These are phyloP conservation scores for Ditylenchus dipsaci DNA, from an alignment of 1,140 invertebrate species.

Conservation along the genomic window DNA sequence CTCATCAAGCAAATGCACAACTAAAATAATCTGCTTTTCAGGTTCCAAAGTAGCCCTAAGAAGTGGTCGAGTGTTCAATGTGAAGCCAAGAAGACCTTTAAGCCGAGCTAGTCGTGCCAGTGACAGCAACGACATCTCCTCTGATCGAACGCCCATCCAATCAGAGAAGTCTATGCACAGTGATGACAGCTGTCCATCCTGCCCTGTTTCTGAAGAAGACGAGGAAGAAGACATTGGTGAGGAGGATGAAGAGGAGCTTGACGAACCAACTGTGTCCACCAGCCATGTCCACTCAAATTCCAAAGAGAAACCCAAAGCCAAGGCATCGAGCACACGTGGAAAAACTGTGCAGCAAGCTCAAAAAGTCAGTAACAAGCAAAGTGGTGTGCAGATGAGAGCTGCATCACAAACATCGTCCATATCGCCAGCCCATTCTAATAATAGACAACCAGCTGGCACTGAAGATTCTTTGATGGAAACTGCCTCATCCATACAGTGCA, in stretches of 20 bases:
- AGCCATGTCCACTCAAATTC: too few species aligned
- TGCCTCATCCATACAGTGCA: conserved; percentile 45
- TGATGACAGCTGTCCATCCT: conserved; percentile 34
- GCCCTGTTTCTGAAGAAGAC: conserved; percentile 11
- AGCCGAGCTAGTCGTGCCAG: conserved; percentile 23
- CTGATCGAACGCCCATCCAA: conserved; percentile 46
- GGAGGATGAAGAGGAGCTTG: background rate
- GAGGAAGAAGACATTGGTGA: conserved; percentile 2
- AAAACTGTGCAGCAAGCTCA: background rate
- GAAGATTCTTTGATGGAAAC: conserved; percentile 31
- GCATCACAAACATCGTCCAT: background rate
- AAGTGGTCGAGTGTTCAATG: background rate
- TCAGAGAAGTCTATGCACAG: conserved; percentile 39
- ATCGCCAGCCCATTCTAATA: conserved; percentile 1
- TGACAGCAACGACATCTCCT: conserved; percentile 49
- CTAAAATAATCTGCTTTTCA: conserved; percentile 20
- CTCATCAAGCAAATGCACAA: background rate
- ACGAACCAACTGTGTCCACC: background rate
- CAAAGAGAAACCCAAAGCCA: too few species aligned
- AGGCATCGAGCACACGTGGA: background rate
- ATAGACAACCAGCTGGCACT: background rate
- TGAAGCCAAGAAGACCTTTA: background rate
- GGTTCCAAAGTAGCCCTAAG: too few species aligned
- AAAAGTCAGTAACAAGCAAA: too few species aligned
- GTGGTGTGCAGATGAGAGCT: background rate